phyloP scores from a whole-genome alignment of 2,797 vertebrate species.

The Amazona ochrocephala region DNA sequence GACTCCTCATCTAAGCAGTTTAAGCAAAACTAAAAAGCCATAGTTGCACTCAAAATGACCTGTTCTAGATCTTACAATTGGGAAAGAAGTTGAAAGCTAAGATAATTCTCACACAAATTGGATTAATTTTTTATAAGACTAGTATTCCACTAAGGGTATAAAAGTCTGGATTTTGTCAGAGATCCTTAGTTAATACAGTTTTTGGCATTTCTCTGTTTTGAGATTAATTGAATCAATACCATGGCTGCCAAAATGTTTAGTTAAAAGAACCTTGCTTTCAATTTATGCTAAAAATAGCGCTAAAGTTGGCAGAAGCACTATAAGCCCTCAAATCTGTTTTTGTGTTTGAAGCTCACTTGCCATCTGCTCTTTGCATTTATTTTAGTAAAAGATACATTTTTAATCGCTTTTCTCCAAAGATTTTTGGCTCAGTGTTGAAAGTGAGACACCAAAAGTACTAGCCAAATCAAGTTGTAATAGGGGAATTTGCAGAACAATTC shows the following conservation, averaged over 20 bases:
- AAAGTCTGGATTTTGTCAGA: slow-evolving; percentile 13
- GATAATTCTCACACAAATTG: neutral
- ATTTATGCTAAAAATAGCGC: slow-evolving; percentile 54
- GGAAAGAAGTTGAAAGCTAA: slow-evolving; percentile 22
- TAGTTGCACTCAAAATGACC: neutral
- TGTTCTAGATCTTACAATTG: neutral
- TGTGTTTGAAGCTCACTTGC: slow-evolving; percentile 48
- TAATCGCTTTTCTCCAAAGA: slow-evolving; percentile 12
- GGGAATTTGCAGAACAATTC: slow-evolving; percentile 48
- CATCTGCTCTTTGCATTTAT: slow-evolving; percentile 47
- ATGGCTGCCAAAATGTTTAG: slow-evolving; percentile 52
- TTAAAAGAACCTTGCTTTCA: slow-evolving; percentile 47
- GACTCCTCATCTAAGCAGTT: neutral
- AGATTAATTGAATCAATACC: slow-evolving; percentile 61
- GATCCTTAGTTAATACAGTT: slow-evolving; percentile 43
- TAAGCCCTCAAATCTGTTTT: slow-evolving; percentile 18
- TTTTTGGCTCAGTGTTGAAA: slow-evolving; percentile 34
- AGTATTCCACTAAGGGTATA: neutral
- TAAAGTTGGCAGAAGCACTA: slow-evolving; percentile 40
- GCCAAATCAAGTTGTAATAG: neutral
- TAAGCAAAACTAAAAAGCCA: neutral
- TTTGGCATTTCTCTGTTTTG: slow-evolving; percentile 51
- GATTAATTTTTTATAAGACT: neutral
- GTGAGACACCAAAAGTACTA: slow-evolving; percentile 8
- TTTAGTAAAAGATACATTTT: slow-evolving; percentile 48